A percentile compares a stretch with the other conserved stretches of the same genome.
These are phyloP conservation scores for Onychomys leucogaster DNA, from an alignment of 2,797 vertebrate genomes.

Conservation along the genomic window DNA sequence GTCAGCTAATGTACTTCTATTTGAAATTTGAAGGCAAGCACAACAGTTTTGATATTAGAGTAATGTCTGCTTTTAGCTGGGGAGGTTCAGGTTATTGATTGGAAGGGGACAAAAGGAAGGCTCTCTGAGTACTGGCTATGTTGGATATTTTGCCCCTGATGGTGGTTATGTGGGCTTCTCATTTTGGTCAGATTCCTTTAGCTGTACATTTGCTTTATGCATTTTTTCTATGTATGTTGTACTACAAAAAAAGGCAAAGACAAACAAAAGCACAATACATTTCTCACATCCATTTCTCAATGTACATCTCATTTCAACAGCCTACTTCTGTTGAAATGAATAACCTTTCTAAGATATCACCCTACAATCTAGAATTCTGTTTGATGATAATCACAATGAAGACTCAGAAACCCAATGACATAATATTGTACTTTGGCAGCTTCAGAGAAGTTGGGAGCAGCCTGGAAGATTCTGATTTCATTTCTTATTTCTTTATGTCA, in stretches of 20 bases:
- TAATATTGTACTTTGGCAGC: not conserved
- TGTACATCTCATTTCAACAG: not conserved
- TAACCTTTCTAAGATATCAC: not conserved
- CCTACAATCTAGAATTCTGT: conserved; percentile 4
- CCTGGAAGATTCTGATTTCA: not conserved
- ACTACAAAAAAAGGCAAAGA: not conserved
- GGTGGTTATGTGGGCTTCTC: not conserved
- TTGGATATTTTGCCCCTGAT: not conserved
- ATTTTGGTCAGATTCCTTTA: conserved; percentile 36
- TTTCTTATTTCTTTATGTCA: not conserved
- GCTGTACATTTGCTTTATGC: not conserved
- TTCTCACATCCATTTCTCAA: not conserved
- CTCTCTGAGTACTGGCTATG: not conserved
- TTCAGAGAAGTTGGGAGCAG: not conserved
- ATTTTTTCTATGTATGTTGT: not conserved
- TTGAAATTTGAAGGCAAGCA: not conserved
- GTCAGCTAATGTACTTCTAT: not conserved
- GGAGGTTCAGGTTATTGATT: not conserved
- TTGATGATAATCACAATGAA: not conserved
- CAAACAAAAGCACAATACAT: not conserved
- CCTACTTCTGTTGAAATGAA: not conserved
- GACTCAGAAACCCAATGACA: not conserved
- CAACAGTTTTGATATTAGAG: not conserved
- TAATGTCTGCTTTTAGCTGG: not conserved
- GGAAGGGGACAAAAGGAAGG: not conserved